Base-by-base conservation (phyloP, 2,888 invertebrate species). In the Pristionchus japonicus region DNA sequence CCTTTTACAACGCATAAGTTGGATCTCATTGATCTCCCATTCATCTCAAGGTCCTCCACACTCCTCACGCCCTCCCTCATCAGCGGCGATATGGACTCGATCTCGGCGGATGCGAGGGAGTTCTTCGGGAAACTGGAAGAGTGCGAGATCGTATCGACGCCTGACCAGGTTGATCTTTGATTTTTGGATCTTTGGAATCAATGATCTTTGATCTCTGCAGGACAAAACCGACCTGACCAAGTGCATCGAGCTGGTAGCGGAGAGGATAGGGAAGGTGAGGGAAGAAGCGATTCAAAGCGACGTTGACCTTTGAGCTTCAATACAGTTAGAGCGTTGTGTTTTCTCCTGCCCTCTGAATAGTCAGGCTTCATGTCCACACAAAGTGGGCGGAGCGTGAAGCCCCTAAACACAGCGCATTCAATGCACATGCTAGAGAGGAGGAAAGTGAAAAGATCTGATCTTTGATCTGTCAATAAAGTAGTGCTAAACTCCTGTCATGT, bases 161-260 rank as follows among this genome's bases (percentile, higher is more conserved):
- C 88, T 6, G 89, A 90, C 34, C 89, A 89, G 70, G 86, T 52
- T 70, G 47, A 34, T 49, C 23, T 82, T 74, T 40, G 40, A 20
- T 27, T 23, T 23, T 74, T 83, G 34, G 34, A 43, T 6, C 43
- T 43, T 43, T 43, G 6, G 43, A 9, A 43, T 9, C 7, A 43
- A 11, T 77, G n/a, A 77, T 40, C 43, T 77, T 27, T 77, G 77
- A 77, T 43, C 43, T 57, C 57, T 57, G 4, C 47, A 86, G 89
- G 88, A 91, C 83, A 80, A 88, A 61, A 92, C 92, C 15, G 93
- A 92, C 82, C 86, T 92, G 43, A 90, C 91, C 27, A 92, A 92
- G 88, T 87, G 91, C 27, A 70, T 92, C 34, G 77, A 89, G 31
- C 47, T 92, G 43, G 86, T 92, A 17, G 85, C 83, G n/a, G 80